Evolutionary conservation across 2,888 invertebrate genomes (phyloP).

Genomic region (Coleophora flavipennella): DNA sequence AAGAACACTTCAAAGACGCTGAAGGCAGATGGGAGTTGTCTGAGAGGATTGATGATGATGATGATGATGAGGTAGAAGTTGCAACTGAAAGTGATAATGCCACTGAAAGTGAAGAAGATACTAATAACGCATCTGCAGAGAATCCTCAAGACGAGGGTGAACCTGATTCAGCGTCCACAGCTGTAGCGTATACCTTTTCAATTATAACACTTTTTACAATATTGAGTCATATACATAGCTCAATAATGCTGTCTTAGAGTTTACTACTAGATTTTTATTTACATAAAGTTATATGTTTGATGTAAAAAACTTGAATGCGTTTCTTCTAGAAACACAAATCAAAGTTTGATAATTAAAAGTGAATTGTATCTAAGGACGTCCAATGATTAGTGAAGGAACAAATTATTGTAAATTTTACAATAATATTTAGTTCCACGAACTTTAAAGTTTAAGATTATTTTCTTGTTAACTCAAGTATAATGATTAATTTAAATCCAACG

Average conservation of each 20-base stretch:
- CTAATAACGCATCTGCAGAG: not conserved
- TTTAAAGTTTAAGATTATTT: too few relatives aligned
- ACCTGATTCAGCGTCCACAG: slow-evolving; percentile 37
- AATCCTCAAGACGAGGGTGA: slow-evolving; percentile 14
- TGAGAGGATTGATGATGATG: slow-evolving; percentile 27
- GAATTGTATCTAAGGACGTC: too few relatives aligned
- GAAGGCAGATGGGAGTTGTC: slow-evolving; percentile 33
- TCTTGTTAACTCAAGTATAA: too few relatives aligned
- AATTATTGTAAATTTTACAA: too few relatives aligned
- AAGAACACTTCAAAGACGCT: slow-evolving; percentile 43
- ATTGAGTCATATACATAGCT: slow-evolving; percentile 34
- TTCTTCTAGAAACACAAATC: slow-evolving; percentile 21
- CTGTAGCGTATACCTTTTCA: slow-evolving; percentile 41
- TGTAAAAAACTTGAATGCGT: slow-evolving; percentile 18
- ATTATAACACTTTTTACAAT: slow-evolving; percentile 37
- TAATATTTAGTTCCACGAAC: too few relatives aligned
- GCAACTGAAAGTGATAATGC: slow-evolving; percentile 7
- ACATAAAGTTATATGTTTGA: too few relatives aligned
- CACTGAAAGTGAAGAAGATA: slow-evolving; percentile 14
- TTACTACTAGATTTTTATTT: slow-evolving; percentile 12
- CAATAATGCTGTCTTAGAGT: slow-evolving; percentile 32
- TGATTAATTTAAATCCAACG: too few relatives aligned
- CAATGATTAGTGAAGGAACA: too few relatives aligned
- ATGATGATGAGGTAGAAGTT: slow-evolving; percentile 9
- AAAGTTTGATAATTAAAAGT: slow-evolving; percentile 6